These are phyloP conservation scores for Physocephala rufipes DNA, from an alignment of 2,888 invertebrate genomes.

Conservation along the genomic window DNA sequence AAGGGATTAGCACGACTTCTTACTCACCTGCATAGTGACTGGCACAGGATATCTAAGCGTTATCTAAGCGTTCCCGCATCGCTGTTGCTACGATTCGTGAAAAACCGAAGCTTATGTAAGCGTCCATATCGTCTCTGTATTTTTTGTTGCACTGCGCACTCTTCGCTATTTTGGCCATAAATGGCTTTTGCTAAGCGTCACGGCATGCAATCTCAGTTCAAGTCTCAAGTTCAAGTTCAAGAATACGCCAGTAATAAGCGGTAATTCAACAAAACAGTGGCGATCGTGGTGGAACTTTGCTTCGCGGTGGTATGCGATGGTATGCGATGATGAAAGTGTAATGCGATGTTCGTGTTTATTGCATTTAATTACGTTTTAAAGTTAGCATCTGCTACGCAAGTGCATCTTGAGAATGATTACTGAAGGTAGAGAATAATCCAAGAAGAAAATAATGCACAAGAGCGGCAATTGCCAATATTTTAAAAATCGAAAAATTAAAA, in stretches of 20 bases:
- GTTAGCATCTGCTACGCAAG: too few relatives aligned
- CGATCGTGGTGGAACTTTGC: too few relatives aligned
- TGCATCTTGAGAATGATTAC: too few relatives aligned
- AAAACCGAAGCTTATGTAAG: slow-evolving; percentile 17
- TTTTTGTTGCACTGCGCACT: neutral
- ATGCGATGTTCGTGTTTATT: neutral
- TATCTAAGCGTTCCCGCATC: neutral
- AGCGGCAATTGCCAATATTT: neutral
- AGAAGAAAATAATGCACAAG: too few relatives aligned
- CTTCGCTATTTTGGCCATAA: slow-evolving; percentile 4
- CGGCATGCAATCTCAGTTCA: too few relatives aligned
- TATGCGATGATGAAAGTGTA: too few relatives aligned
- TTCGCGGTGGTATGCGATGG: too few relatives aligned
- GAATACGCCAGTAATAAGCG: too few relatives aligned
- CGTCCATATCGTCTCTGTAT: slow-evolving; percentile 23
- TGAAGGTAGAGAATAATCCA: too few relatives aligned
- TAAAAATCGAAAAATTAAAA: too few relatives aligned
- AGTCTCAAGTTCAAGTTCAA: slow-evolving; percentile 25
- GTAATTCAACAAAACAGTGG: too few relatives aligned
- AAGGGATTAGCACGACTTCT: too few relatives aligned
- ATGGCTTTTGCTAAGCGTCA: neutral
- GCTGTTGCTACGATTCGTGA: neutral
- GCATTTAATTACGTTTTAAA: neutral
- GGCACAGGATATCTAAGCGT: slow-evolving; percentile 4
- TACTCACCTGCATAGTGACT: neutral